phyloP scores from a whole-genome alignment of 1,140 invertebrate species.

The Leptinotarsa defecta region DNA sequence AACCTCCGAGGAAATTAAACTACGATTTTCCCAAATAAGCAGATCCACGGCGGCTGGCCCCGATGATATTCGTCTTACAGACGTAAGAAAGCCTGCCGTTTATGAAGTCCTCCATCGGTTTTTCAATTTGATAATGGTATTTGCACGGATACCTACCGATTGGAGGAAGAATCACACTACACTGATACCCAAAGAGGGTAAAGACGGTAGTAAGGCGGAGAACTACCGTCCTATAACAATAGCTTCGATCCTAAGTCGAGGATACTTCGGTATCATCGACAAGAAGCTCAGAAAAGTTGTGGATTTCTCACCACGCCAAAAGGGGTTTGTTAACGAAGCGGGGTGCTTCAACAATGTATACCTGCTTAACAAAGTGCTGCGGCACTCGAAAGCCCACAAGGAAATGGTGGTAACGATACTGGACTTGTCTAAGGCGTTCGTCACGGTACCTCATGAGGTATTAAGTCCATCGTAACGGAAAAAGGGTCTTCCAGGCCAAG shows the following conservation, averaged over 20 bases:
- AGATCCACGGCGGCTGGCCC: constrained; percentile 5
- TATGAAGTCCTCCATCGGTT: constrained; percentile 23
- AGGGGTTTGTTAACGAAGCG: constrained; percentile 27
- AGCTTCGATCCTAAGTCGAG: constrained; percentile 28
- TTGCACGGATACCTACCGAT: constrained; percentile 26
- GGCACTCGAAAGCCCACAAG: constrained; percentile 37
- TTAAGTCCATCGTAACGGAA: constrained; percentile 48
- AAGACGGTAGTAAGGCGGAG: constrained; percentile 19
- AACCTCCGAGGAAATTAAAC: background rate
- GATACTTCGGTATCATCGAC: constrained; percentile 26
- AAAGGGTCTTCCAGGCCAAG: background rate
- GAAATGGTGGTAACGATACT: constrained; percentile 31
- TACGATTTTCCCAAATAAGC: background rate
- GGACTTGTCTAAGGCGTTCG: constrained; percentile 37
- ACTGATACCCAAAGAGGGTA: constrained; percentile 37
- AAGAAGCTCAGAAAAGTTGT: background rate
- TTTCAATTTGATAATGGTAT: constrained; percentile 22
- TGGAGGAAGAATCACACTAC: constrained; percentile 42
- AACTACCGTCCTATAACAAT: constrained; percentile 43
- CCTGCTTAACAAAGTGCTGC: constrained; percentile 19
- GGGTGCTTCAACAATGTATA: constrained; percentile 15
- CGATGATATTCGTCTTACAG: constrained; percentile 6
- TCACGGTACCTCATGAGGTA: background rate
- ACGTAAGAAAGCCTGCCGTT: background rate
- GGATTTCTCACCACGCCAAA: constrained; percentile 26